A percentile compares a stretch with the other conserved stretches of the same genome.
phyloP scores from a whole-genome alignment of 2,888 invertebrate genomes.

The Drosophila histrio region DNA sequence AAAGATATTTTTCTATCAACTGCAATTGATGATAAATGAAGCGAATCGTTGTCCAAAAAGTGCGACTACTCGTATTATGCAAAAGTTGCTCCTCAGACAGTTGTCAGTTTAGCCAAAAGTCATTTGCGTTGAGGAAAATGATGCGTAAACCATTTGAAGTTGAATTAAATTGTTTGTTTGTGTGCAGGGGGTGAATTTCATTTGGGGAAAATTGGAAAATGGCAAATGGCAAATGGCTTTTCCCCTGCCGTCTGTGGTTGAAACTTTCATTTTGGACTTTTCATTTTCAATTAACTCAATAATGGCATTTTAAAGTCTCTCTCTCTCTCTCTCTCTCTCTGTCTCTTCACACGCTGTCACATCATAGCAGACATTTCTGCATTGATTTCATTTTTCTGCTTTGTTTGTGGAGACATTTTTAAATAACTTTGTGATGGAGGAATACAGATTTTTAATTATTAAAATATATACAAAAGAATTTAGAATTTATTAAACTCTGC shows the following conservation, averaged over 20 bases:
- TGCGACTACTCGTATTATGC: slow-evolving; percentile 20
- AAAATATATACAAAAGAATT: too few relatives aligned
- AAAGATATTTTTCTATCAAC: slow-evolving; percentile 17
- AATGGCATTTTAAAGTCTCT: slow-evolving; percentile 36
- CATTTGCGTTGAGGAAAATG: slow-evolving; percentile 57
- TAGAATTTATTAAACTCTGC: too few relatives aligned
- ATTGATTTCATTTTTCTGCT: slow-evolving; percentile 14
- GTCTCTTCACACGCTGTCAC: neutral
- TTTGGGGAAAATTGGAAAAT: slow-evolving; percentile 30
- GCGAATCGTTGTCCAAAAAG: slow-evolving; percentile 36
- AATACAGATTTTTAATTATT: neutral
- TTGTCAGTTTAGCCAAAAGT: slow-evolving; percentile 27
- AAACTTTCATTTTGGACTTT: slow-evolving; percentile 31
- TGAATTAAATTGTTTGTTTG: slow-evolving; percentile 60
- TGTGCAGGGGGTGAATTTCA: slow-evolving; percentile 9
- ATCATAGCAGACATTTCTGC: neutral
- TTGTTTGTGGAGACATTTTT: neutral
- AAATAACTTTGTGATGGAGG: neutral
- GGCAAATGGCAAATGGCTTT: slow-evolving; percentile 38
- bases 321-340: neutral
- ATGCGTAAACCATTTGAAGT: slow-evolving; percentile 66
- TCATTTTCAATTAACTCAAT: slow-evolving; percentile 55
- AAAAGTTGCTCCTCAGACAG: slow-evolving; percentile 23
- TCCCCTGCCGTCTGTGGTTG: slow-evolving; percentile 29
- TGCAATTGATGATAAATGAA: slow-evolving; percentile 60